Evolutionary conservation across 1,140 invertebrate genomes (phyloP), one percentile per base, ranked within the genome.

Genomic region (Lepidurus apus): DNA sequence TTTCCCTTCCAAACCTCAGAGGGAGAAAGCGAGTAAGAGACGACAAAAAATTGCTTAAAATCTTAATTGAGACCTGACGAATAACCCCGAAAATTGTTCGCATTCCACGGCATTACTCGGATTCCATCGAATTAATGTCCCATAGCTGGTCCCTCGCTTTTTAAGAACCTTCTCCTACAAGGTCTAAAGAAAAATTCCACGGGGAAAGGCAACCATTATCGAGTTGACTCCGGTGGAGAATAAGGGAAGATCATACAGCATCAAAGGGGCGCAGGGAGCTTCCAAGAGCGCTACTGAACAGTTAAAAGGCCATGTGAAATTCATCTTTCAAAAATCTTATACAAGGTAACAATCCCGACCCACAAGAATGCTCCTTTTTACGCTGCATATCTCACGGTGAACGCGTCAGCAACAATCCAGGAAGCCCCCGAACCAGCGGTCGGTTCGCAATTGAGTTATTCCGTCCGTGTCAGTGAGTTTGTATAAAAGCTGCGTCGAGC

Each of bases 361-460:
- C 53, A 21, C 53, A 65, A 65, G 53, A 65, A 65, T 65, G 17
- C 21, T 65, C 6, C 53, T 65, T 65, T 65, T 65, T 65, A 65
- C 53, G 53, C 53, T 65, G 53, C 53, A 65, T 65, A 65, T 65
- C 53, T 65, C 53, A 65, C 53, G 53, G 53, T 65, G 53, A 65
- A 65, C 53, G 53, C 53, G 53, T 65, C 53, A 65, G 53, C 53
- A 65, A 65, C 53, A 65, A 65, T 65, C 53, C 21, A 13, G 53
- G 6, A 9, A 65, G 21, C 17, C 21, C 53, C 21, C 17, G 6
- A 65, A 65, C 17, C 17, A 65, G 53, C 53, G 53, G 53, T 65
- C 53, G 53, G 53, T 65, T 21, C 21, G 13, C 53, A 65, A 65
- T 65, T 65, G 53, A 65, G 53, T 65, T 65, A 65, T 65, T 65